Evolutionary conservation across 2,797 vertebrate species (phyloP).

Genomic region (Hipposideros larvatus): DNA sequence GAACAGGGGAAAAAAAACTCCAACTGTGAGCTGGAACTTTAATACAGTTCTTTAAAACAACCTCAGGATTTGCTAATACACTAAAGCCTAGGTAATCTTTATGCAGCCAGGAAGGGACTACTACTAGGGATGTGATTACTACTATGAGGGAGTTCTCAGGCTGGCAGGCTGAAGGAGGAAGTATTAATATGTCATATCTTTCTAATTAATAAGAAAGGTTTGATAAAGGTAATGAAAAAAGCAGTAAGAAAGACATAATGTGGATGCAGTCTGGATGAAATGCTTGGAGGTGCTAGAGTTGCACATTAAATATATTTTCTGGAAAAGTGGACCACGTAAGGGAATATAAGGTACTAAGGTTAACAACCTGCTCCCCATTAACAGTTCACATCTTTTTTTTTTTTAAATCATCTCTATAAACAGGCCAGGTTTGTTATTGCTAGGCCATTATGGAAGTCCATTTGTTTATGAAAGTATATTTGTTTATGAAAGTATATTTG

Average conservation of each 20-base stretch:
- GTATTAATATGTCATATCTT: neutral
- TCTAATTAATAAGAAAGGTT: constrained; percentile 3
- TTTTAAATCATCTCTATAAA: neutral
- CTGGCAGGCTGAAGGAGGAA: constrained; percentile 20
- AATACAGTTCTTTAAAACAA: constrained; percentile 45
- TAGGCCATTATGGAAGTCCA: neutral
- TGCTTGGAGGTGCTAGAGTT: neutral
- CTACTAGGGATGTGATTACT: neutral
- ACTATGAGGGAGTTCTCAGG: neutral
- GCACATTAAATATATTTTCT: neutral
- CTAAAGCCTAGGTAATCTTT: constrained; percentile 8
- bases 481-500: neutral
- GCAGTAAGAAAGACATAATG: neutral
- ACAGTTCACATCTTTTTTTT: neutral
- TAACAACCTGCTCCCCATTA: neutral
- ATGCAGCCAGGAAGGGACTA: neutral
- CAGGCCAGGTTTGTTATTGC: neutral
- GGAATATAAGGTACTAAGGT: neutral
- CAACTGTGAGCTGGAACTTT: constrained; percentile 51
- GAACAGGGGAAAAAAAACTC: neutral
- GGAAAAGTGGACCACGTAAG: neutral
- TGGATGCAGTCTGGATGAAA: neutral
- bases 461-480: neutral
- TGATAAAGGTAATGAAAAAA: constrained; percentile 23
- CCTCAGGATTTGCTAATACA: constrained; percentile 20